Base-by-base conservation (phyloP, 2,888 invertebrate genomes). In the Callimorpha dominula region DNA sequence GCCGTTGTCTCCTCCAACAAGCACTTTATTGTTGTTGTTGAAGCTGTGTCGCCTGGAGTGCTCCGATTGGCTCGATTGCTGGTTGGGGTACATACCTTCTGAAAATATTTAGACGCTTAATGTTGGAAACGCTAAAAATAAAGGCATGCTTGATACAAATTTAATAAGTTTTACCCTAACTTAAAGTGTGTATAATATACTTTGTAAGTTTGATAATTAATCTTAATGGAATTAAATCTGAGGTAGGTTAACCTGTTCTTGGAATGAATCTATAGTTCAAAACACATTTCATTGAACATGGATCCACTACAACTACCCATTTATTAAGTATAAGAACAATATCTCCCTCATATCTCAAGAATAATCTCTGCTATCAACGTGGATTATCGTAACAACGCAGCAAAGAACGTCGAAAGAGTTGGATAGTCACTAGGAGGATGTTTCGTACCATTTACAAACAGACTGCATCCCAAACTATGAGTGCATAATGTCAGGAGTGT, bases 11-110 rank as follows among this genome's bases (percentile, higher is more conserved):
- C 94, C 94, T 1, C 95, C 95, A 0, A 94, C 94, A 20, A 96
- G 69, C 0, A 95, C 93, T 79, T 95, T 95, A 85, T 95, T 95
- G 85, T 95, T 95, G 84, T 95, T 95, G 87, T 93, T 94, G 89
- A 93, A 95, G 65, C 91, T 92, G 68, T 88, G 89, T 7, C 94
- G 86, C 0, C 93, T 81, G 65, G 97, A 97, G 66, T 97, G 84
- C 0, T 91, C 98, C 15, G 69, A 8, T 63, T 83, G 81, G 82
- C 97, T 84, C 9, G 86, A 88, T 15, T 79, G 86, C 42, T 97
- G 85, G 40, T 68, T 86, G 49, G 87, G 82, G 79, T 93, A 95
- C 87, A 94, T 88, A 54, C 90, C 91, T 88, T 92, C 94, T 94
- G 93, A 64, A 87, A 90, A 57, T 12, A 67, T 49, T n/a, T 40